Conservation (phyloP, 2,113 vertebrate species). For the Bagarius yarrelli region DNA sequence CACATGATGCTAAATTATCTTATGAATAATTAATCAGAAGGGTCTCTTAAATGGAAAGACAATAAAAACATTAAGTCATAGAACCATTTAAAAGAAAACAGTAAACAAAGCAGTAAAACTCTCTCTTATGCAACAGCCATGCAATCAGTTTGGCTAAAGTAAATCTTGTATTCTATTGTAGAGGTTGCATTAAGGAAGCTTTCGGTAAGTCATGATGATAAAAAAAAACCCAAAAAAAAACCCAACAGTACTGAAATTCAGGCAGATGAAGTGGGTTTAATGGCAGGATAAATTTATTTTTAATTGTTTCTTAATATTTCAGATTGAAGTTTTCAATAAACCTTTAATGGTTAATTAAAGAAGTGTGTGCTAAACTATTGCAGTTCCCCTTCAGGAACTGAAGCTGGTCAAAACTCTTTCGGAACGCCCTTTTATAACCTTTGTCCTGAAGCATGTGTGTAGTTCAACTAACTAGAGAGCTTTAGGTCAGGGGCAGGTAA, state of each 20-base stretch:
- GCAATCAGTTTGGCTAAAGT: neutral
- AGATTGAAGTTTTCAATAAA: neutral
- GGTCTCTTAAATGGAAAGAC: slow-evolving; percentile 21
- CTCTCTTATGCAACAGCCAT: slow-evolving; percentile 13
- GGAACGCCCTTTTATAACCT: too few species aligned
- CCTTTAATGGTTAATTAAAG: neutral
- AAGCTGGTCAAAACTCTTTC: too few species aligned
- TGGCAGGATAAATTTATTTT: neutral
- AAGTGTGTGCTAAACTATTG: neutral
- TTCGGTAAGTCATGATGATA: neutral
- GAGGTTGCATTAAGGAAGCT: neutral
- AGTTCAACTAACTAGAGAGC: too few species aligned
- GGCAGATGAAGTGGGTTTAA: neutral
- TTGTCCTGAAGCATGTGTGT: too few species aligned
- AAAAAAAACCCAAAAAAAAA: neutral
- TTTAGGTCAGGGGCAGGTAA: too few species aligned
- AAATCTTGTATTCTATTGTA: neutral
- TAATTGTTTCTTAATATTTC: neutral
- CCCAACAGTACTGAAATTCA: neutral
- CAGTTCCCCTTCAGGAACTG: too few species aligned
- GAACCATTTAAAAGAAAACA: slow-evolving; percentile 10
- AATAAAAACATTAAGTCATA: slow-evolving; percentile 8
- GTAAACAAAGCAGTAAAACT: slow-evolving; percentile 8
- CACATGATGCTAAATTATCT: slow-evolving; percentile 11
- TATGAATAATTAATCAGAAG: slow-evolving; percentile 31